These are phyloP conservation scores for Drosophila putrida DNA, from an alignment of 2,888 invertebrate genomes.

Conservation along the genomic window DNA sequence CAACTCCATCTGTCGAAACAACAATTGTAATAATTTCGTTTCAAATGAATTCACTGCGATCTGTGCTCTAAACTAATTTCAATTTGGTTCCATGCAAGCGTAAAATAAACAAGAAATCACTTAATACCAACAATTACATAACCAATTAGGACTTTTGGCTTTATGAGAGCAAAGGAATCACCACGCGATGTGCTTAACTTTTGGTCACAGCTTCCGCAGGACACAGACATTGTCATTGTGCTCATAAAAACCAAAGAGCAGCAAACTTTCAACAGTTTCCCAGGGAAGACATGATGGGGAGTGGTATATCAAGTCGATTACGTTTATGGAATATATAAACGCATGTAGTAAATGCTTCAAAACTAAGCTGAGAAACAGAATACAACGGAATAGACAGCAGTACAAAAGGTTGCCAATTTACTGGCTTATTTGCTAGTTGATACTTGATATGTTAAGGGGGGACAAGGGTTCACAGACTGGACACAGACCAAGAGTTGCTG, in stretches of 20 bases:
- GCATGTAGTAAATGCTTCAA: slow-evolving; percentile 27
- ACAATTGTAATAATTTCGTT: slow-evolving; percentile 20
- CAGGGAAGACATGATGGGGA: neutral
- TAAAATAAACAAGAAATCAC: slow-evolving; percentile 80
- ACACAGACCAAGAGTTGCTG: slow-evolving; percentile 25
- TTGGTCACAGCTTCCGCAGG: slow-evolving; percentile 43
- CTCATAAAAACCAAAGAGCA: slow-evolving; percentile 53
- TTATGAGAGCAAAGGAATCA: slow-evolving; percentile 32
- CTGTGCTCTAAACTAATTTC: slow-evolving; percentile 55
- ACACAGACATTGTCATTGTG: slow-evolving; percentile 40
- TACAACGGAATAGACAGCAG: slow-evolving; percentile 12
- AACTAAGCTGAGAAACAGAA: slow-evolving; percentile 47
- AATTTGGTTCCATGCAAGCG: slow-evolving; percentile 58
- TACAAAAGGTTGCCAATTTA: slow-evolving; percentile 70
- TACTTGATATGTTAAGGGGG: slow-evolving; percentile 71
- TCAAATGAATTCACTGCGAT: slow-evolving; percentile 25
- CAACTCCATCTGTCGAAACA: neutral
- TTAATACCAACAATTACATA: slow-evolving; percentile 79
- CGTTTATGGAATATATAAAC: slow-evolving; percentile 65
- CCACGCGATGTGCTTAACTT: slow-evolving; percentile 42
- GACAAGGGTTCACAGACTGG: slow-evolving; percentile 29
- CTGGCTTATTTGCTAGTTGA: slow-evolving; percentile 72
- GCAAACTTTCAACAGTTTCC: slow-evolving; percentile 52
- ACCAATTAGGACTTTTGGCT: slow-evolving; percentile 69
- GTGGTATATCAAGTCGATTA: slow-evolving; percentile 65